Percentiles rank a stretch among this genome's conserved stretches.
Evolutionary conservation across 2,888 invertebrate species (phyloP).

Genomic region (Sisyra terminalis): DNA sequence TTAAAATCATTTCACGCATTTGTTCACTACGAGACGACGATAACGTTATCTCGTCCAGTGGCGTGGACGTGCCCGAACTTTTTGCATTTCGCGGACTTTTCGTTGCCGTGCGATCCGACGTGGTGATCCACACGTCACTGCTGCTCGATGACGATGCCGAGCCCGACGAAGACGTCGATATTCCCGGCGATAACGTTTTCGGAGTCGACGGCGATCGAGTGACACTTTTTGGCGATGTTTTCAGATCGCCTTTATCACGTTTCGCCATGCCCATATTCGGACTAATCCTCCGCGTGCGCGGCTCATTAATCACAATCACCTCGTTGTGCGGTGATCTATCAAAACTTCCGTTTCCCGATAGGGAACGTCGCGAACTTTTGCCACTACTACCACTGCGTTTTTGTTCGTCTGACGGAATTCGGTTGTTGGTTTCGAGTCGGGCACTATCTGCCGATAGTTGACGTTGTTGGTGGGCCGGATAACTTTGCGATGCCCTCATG

Average conservation of each 20-base stretch:
- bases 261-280: conserved; percentile 7
- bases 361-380: conserved; percentile 2
- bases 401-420: no score
- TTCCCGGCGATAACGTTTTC: conserved; percentile 17
- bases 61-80: conserved; percentile 33
- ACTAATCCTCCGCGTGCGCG: not conserved
- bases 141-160: conserved; percentile 29
- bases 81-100: conserved; percentile 30
- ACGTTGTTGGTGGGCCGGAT: conserved; percentile 31
- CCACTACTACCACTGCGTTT: not conserved
- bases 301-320: not conserved
- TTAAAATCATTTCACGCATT: conserved; percentile 24
- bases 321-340: not conserved
- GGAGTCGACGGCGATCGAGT: conserved; percentile 21
- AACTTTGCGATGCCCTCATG: conserved; percentile 35
- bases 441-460: conserved; percentile 16
- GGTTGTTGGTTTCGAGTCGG: no score
- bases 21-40: conserved; percentile 17
- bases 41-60: conserved; percentile 24
- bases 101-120: conserved; percentile 30
- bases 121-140: conserved; percentile 35
- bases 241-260: conserved; percentile 9
- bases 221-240: conserved; percentile 16
- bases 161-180: no score
- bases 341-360: conserved; percentile 3